Evolutionary conservation across 2,113 vertebrate genomes (phyloP), one percentile per base, ranked within the genome.

Genomic region (Peromyscus maniculatus): DNA sequence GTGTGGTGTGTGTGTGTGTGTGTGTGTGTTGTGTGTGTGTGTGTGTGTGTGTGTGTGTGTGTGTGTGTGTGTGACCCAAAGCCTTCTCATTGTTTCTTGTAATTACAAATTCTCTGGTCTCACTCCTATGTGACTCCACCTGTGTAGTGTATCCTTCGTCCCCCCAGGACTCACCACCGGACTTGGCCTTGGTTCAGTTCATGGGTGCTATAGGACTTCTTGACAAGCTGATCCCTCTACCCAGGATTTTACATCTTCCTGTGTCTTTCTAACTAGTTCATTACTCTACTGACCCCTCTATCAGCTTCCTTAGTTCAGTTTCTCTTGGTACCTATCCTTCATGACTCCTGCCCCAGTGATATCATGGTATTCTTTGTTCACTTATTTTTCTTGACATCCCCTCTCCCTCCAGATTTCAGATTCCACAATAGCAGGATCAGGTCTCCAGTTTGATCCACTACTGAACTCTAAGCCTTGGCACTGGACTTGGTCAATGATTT

Each of bases 11-110:
- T 91, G 72, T 55, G 87, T 67, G 57, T 92, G 59, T 52, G 91
- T 84, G 72, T 87, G 75, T 46, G 91, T 84, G 77, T 84, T n/a
- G 91, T 84, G 77, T 88, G 55, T 93, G 31, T 90, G 59, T 90
- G 31, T 82, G 74, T 90, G 43, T 94, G n/a, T 66, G 64, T 80
- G 75, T 91, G 72, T 55, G 87, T 67, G 57, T 92, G 59, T 52
- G 91, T 84, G 72, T 87, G 75, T 46, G 91, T 84, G 77, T 84
- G 55, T 93, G 31, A 79, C 16, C 17, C 15, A 43, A 39, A 33
- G 39, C 8, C 39, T 84, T 74, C 57, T 46, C 21, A 0, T 49
- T 67, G 36, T 5, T 82, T 88, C 71, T 52, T 59, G 12, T 28
- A 43, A 83, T 64, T 17, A 36, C 16, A 36, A 75, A 57, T 26